Percentiles rank a stretch among this genome's conserved stretches.
These are phyloP conservation scores for Amblyjoppa proteus DNA, from an alignment of 2,888 invertebrate species.

Conservation along the genomic window DNA sequence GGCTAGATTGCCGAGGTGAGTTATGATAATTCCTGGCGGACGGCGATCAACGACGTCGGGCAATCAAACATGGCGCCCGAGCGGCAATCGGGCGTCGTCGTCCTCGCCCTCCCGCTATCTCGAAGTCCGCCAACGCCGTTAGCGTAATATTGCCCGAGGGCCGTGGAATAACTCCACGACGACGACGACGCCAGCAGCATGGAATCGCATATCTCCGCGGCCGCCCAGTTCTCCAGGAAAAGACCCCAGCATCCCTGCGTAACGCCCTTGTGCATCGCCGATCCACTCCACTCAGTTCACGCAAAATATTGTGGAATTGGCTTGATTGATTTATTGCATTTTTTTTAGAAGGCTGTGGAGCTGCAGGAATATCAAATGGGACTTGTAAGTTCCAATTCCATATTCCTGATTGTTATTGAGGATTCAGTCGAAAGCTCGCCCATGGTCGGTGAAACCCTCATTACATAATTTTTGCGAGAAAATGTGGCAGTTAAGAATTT, in stretches of 20 bases:
- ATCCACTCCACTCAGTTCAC: background rate
- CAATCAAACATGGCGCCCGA: slow-evolving; percentile 83
- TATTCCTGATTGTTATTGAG: too few relatives aligned
- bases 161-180: slow-evolving; percentile 67
- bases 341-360: background rate
- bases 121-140: slow-evolving; percentile 79
- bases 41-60: slow-evolving; percentile 82
- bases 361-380: too few relatives aligned
- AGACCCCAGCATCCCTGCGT: slow-evolving; percentile 37
- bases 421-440: too few relatives aligned
- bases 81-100: slow-evolving; percentile 77
- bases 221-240: slow-evolving; percentile 27
- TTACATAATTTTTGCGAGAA: too few relatives aligned
- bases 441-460: too few relatives aligned
- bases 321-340: slow-evolving; percentile 11
- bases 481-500: too few relatives aligned
- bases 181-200: slow-evolving; percentile 66
- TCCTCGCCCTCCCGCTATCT: slow-evolving; percentile 65
- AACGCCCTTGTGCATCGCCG: slow-evolving; percentile 49
- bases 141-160: slow-evolving; percentile 69
- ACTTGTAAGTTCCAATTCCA: too few relatives aligned
- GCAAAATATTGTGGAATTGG: background rate
- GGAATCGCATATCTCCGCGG: slow-evolving; percentile 61
- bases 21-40: slow-evolving; percentile 83
- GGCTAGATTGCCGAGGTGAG: slow-evolving; percentile 72